Conservation (phyloP, 2,113 vertebrate species). For the Hippolais icterina region DNA sequence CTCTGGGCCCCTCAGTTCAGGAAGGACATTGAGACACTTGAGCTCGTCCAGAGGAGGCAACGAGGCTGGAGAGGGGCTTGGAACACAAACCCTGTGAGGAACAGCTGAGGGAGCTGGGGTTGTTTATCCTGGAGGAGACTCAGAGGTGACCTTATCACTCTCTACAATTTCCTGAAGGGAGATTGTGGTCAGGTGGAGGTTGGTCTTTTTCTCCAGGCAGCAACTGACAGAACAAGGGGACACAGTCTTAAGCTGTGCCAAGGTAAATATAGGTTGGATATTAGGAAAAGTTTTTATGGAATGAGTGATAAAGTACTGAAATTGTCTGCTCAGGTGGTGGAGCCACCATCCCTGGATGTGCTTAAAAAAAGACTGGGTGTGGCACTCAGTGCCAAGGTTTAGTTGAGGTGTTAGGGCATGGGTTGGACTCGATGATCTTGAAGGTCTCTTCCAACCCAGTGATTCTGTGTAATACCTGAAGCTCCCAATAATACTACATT, state of each 20-base stretch:
- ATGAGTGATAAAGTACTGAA: not conserved
- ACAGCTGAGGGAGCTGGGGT: not conserved
- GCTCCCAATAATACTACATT: not conserved
- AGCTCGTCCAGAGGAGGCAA: accelerated
- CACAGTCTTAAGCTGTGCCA: accelerated
- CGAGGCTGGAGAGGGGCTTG: no score
- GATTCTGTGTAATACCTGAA: not conserved
- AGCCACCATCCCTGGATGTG: no score
- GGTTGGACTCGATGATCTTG: accelerated
- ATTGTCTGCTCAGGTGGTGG: not conserved
- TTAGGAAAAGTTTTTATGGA: not conserved
- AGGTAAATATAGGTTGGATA: not conserved
- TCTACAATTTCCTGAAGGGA: not conserved
- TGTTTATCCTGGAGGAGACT: no score
- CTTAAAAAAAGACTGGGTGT: not conserved
- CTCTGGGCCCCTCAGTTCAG: not conserved
- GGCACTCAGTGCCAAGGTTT: no score
- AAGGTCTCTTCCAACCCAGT: not conserved
- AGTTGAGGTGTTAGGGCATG: not conserved
- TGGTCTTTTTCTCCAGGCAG: not conserved
- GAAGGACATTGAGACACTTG: accelerated
- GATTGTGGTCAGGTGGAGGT: accelerated
- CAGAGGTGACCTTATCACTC: not conserved
- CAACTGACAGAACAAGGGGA: accelerated
- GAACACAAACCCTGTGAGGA: no score